Evolutionary conservation across 2,888 invertebrate genomes (phyloP).

Genomic region (Oxytorus armatus): DNA sequence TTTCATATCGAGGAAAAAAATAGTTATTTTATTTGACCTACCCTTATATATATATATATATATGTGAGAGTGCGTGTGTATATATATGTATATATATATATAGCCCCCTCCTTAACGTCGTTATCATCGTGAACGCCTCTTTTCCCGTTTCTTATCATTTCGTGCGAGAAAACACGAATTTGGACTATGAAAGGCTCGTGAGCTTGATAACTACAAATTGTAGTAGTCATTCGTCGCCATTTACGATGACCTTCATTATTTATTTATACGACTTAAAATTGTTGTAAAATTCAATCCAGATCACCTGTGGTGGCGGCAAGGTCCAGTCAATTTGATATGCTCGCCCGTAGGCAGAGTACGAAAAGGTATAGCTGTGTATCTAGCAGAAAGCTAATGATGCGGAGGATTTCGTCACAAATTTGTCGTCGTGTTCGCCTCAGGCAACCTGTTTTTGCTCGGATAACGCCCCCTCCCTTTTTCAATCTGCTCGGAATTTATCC

Average conservation of each 20-base stretch:
- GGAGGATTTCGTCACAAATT: conserved; percentile 72
- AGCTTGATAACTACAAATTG: background rate
- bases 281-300: background rate
- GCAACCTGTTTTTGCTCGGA: conserved; percentile 50
- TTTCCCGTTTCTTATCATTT: conserved; percentile 57
- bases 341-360: background rate
- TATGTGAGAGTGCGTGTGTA: too few species aligned
- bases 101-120: conserved; percentile 40
- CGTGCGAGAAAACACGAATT: conserved; percentile 47
- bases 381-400: conserved; percentile 77
- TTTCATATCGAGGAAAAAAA: background rate
- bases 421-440: conserved; percentile 70
- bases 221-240: background rate
- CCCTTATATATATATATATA: background rate
- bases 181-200: background rate
- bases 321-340: conserved; percentile 4
- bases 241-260: background rate
- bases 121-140: conserved; percentile 58
- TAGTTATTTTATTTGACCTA: too few species aligned
- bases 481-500: conserved; percentile 30
- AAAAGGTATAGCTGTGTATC: conserved; percentile 69
- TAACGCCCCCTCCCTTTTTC: conserved; percentile 52
- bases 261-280: background rate
- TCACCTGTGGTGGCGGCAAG: background rate
- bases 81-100: conserved; percentile 12